These are phyloP conservation scores for Leptopilina drosophilae DNA, from an alignment of 2,888 invertebrate species.

Conservation along the genomic window DNA sequence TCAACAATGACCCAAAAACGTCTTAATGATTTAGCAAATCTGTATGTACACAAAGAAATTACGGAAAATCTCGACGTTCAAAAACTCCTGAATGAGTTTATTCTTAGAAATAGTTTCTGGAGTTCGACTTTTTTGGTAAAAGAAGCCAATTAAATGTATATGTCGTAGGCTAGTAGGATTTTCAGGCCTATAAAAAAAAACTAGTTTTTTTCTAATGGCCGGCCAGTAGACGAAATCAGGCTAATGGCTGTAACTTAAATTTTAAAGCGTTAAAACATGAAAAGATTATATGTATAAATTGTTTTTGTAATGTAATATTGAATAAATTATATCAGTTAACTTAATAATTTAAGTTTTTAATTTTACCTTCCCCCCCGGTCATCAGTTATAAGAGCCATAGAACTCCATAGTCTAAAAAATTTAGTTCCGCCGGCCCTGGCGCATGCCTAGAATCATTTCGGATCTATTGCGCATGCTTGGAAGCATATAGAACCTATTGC, in stretches of 20 bases:
- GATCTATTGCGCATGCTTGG: too few relatives aligned
- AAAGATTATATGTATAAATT: background rate
- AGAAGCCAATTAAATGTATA: background rate
- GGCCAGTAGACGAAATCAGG: too few relatives aligned
- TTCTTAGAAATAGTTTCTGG: conserved; percentile 9
- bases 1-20: conserved; percentile 25
- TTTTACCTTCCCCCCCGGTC: too few relatives aligned
- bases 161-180: too few relatives aligned
- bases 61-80: conserved; percentile 7
- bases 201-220: too few relatives aligned
- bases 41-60: conserved; percentile 26
- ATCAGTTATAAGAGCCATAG: too few relatives aligned
- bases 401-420: too few relatives aligned
- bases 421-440: too few relatives aligned
- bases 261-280: background rate
- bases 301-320: background rate
- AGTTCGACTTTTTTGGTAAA: background rate
- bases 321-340: background rate
- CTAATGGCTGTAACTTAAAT: background rate
- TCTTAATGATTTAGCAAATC: conserved; percentile 13
- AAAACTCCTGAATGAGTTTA: conserved; percentile 26
- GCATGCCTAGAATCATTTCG: too few relatives aligned
- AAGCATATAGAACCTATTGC: too few relatives aligned
- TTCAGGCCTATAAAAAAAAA: too few relatives aligned
- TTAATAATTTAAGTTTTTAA: too few relatives aligned